Conservation (phyloP, 2,113 vertebrate genomes). For the Etia nguti region DNA sequence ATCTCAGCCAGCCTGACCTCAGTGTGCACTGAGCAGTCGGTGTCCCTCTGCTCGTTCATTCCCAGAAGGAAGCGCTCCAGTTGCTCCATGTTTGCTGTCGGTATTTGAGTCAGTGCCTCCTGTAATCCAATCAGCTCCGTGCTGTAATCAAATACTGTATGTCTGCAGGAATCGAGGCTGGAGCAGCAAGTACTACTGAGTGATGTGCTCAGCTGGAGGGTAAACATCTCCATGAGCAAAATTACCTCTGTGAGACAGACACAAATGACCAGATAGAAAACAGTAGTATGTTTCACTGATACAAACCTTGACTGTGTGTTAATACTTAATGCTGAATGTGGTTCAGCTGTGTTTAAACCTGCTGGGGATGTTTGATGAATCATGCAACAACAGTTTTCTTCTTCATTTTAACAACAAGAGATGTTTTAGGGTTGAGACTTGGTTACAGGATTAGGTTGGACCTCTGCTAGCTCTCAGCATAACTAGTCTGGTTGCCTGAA, state of each 20-base stretch:
- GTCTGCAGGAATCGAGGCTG: slow-evolving; percentile 31
- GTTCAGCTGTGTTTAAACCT: not conserved
- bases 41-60: not conserved
- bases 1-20: not conserved
- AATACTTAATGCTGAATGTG: not conserved
- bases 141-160: slow-evolving; percentile 59
- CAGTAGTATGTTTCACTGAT: not conserved
- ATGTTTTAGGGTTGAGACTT: not conserved
- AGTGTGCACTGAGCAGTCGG: not conserved
- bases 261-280: slow-evolving; percentile 1
- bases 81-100: slow-evolving; percentile 41
- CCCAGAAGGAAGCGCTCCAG: slow-evolving; percentile 28
- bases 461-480: not conserved
- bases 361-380: not conserved
- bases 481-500: not conserved
- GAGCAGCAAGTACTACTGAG: slow-evolving; percentile 26
- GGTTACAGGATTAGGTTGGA: not conserved
- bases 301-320: not conserved
- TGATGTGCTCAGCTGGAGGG: slow-evolving; percentile 63
- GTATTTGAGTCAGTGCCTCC: slow-evolving; percentile 44
- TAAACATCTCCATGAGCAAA: slow-evolving; percentile 13
- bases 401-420: not conserved
- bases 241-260: not conserved
- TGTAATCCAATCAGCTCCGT: slow-evolving; percentile 61
- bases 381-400: not conserved